These are phyloP conservation scores for Sceloporus tristichus DNA, from an alignment of 2,113 vertebrate genomes.

Conservation along the genomic window DNA sequence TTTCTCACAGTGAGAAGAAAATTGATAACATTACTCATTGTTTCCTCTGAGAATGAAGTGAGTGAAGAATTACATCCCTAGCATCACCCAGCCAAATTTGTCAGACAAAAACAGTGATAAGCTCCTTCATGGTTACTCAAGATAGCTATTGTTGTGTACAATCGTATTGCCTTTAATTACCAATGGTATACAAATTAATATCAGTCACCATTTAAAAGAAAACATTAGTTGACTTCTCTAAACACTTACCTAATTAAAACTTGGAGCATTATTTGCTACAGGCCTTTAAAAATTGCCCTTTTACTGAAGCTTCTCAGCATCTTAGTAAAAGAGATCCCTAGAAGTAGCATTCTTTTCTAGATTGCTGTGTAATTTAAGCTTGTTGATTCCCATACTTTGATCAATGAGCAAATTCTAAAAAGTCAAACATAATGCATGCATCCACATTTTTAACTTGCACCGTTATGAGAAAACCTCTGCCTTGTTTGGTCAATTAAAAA, in stretches of 20 bases:
- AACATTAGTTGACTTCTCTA: not conserved
- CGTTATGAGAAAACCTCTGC: conserved; percentile 9
- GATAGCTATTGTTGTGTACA: not conserved
- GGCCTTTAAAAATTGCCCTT: not conserved
- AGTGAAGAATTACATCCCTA: too few species aligned
- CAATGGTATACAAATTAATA: not conserved
- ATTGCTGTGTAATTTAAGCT: not conserved
- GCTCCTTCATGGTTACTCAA: not conserved
- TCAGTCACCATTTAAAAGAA: not conserved
- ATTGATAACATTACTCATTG: too few species aligned
- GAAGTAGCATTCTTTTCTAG: not conserved
- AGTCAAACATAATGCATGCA: not conserved
- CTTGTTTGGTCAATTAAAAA: too few species aligned
- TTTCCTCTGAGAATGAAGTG: too few species aligned
- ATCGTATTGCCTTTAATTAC: not conserved
- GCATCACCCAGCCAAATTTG: not conserved
- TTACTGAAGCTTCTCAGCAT: not conserved
- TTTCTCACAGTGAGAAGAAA: too few species aligned
- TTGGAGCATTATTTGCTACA: not conserved
- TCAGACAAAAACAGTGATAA: not conserved
- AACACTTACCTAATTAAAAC: not conserved
- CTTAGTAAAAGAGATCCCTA: not conserved
- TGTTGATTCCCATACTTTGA: not conserved
- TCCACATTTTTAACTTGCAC: not conserved
- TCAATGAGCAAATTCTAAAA: conserved; percentile 20